Percentiles rank a stretch among this genome's conserved stretches.
These are phyloP conservation scores for Acrocephalus kingi DNA, from an alignment of 2,113 vertebrate genomes.

Conservation along the genomic window DNA sequence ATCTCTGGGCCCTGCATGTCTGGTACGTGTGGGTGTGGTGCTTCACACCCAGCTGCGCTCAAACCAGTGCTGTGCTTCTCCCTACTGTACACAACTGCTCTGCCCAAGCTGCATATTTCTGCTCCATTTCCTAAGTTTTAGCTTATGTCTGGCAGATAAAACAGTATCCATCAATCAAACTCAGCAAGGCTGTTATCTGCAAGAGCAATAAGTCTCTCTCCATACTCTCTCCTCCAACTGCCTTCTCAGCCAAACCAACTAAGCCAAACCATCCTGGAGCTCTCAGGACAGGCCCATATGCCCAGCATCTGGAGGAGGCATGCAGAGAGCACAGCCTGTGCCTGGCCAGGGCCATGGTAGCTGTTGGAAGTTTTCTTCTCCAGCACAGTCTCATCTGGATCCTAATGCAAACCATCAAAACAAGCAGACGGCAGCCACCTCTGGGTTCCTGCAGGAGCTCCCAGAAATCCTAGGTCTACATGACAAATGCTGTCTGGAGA, in stretches of 20 bases:
- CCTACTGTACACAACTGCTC: background rate
- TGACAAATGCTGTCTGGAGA: background rate
- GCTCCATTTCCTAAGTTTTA: slow-evolving; percentile 32
- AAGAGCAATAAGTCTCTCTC: background rate
- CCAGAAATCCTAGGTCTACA: background rate
- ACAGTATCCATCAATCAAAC: slow-evolving; percentile 43
- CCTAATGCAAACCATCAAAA: background rate
- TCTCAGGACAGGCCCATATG: slow-evolving; percentile 37
- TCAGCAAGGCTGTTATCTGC: slow-evolving; percentile 37
- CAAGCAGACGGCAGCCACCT: background rate
- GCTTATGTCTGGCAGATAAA: slow-evolving; percentile 35
- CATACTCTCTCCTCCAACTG: slow-evolving; percentile 1
- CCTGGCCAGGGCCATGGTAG: background rate
- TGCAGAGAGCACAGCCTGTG: background rate
- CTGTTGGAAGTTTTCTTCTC: background rate
- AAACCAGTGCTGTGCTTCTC: accelerated
- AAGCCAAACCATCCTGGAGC: slow-evolving; percentile 6
- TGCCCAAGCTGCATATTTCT: slow-evolving; percentile 10
- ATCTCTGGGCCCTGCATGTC: background rate
- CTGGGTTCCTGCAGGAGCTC: background rate
- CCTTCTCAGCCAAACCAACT: background rate
- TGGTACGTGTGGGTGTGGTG: accelerated
- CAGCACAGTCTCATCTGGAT: background rate
- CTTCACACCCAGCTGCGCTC: background rate
- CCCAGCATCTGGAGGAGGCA: slow-evolving; percentile 43